phyloP scores from a whole-genome alignment of 2,797 vertebrate species.

The Cheirogaleus major region DNA sequence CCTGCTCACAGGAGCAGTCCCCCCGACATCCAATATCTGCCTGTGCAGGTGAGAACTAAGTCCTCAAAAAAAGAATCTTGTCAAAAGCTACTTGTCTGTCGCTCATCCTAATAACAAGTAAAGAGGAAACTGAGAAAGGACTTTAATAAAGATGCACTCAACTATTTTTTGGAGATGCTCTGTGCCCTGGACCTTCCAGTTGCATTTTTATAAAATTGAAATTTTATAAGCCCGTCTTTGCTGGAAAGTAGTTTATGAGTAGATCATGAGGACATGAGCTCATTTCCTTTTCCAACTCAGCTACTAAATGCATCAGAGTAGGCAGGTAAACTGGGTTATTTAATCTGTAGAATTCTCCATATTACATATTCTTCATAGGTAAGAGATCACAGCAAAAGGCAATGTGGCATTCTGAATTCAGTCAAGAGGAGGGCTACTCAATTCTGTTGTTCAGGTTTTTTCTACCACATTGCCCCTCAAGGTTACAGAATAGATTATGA shows the following conservation, averaged over 20 bases:
- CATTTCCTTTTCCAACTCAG: background rate
- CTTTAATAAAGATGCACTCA: background rate
- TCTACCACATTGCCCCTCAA: background rate
- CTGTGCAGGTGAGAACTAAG: background rate
- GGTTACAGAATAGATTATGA: background rate
- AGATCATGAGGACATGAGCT: background rate
- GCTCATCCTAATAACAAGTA: background rate
- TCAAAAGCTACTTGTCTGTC: background rate
- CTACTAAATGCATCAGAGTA: background rate
- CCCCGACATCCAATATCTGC: background rate
- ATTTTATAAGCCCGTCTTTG: background rate
- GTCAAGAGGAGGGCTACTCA: background rate
- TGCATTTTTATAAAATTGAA: background rate
- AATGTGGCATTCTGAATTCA: background rate
- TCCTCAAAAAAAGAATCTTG: background rate
- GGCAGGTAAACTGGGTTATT: background rate
- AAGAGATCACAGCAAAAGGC: background rate
- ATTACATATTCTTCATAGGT: background rate
- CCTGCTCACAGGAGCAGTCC: background rate
- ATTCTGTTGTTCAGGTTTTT: background rate
- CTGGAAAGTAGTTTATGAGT: background rate
- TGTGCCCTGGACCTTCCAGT: no score
- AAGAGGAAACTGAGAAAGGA: background rate
- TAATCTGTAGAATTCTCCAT: background rate
- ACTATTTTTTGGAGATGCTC: background rate